Evolutionary conservation across 2,797 vertebrate species (phyloP).

Genomic region (Acanthornis magna): DNA sequence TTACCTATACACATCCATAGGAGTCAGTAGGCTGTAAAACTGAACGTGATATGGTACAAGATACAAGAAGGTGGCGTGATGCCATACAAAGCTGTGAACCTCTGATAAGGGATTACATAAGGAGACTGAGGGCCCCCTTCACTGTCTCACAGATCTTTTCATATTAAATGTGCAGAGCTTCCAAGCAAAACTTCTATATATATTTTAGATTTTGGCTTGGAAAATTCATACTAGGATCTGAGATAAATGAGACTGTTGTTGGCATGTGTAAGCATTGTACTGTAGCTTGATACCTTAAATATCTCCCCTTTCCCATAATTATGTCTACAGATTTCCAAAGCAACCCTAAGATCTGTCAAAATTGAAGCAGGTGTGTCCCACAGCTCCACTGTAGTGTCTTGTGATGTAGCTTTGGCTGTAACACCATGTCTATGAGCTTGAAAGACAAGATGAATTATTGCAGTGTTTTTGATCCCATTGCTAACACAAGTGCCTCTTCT

Average conservation of each 20-base stretch:
- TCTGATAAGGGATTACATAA: neutral
- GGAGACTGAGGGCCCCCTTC: neutral
- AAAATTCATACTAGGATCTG: neutral
- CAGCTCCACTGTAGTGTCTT: neutral
- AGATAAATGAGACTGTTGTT: neutral
- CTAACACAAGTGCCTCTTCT: neutral
- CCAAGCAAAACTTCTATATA: neutral
- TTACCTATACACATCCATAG: neutral
- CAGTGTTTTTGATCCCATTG: neutral
- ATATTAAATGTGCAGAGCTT: neutral
- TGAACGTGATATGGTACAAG: neutral
- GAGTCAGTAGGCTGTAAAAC: neutral
- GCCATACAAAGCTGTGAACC: accelerated
- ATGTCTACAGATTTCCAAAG: neutral
- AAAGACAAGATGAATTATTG: neutral
- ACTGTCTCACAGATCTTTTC: neutral
- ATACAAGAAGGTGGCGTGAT: neutral
- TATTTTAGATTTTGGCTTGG: neutral
- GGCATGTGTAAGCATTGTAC: neutral
- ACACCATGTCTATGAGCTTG: neutral
- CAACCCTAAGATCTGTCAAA: neutral
- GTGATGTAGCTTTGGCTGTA: neutral
- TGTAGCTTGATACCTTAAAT: neutral
- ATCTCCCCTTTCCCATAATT: neutral
- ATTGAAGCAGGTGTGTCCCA: neutral